Evolutionary conservation across 2,113 vertebrate genomes (phyloP).

Genomic region (Cololabis saira): DNA sequence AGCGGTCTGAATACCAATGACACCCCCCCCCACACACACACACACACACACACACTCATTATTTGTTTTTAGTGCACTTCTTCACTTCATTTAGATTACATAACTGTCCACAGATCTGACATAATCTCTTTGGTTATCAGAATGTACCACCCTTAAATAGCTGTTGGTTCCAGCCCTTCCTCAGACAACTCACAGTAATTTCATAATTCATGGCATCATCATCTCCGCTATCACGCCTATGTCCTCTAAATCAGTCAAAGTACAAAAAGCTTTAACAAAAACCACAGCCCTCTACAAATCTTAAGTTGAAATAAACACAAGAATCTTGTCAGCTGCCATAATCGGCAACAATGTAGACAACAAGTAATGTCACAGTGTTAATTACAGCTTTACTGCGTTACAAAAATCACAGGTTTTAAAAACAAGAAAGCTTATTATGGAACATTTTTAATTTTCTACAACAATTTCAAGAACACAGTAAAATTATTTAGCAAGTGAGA

Average conservation of each 20-base stretch:
- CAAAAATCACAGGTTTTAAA: background rate
- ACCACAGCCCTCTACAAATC: background rate
- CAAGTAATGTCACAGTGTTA: background rate
- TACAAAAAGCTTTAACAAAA: background rate
- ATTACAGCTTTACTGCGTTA: background rate
- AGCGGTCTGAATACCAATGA: conserved; percentile 33
- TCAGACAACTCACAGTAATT: background rate
- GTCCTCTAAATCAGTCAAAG: background rate
- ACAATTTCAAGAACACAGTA: no score
- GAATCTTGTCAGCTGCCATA: no score
- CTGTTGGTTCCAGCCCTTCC: conserved; percentile 17
- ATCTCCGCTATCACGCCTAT: background rate
- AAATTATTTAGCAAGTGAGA: no score
- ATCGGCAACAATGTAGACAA: background rate
- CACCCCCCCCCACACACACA: background rate
- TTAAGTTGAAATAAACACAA: no score
- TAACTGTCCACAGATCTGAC: conserved; percentile 25
- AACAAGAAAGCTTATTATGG: background rate
- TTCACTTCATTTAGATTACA: conserved; percentile 10
- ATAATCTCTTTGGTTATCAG: conserved; percentile 19
- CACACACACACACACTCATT: no score
- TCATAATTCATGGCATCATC: background rate
- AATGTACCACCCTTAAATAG: conserved; percentile 3
- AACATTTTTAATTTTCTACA: no score
- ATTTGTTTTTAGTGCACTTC: background rate